Conservation (phyloP, 2,797 vertebrate species). For the Eupleurogrammus muticus region DNA sequence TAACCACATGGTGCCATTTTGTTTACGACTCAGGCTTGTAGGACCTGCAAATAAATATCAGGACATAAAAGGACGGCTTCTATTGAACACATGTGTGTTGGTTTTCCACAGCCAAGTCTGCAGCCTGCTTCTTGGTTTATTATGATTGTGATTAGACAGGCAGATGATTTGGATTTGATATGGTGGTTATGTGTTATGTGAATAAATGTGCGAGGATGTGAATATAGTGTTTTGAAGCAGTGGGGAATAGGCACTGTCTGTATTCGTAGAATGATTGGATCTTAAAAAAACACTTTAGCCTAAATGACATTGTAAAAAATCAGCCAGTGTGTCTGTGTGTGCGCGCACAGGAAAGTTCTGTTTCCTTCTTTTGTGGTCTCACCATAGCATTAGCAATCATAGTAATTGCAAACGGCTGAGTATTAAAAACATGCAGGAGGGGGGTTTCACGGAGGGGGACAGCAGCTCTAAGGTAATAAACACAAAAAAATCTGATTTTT, state of each 20-base stretch:
- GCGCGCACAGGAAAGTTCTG: too few relatives aligned
- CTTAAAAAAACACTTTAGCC: not conserved
- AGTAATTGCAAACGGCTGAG: too few relatives aligned
- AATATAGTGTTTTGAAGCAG: constrained; percentile 7
- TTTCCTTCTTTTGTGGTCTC: too few relatives aligned
- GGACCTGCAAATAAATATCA: constrained; percentile 52
- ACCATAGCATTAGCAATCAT: too few relatives aligned
- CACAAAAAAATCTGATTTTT: too few relatives aligned
- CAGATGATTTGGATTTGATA: constrained; percentile 42
- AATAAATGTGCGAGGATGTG: constrained; percentile 23
- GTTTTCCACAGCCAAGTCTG: constrained; percentile 29
- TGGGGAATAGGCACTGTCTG: not conserved
- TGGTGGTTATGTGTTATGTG: constrained; percentile 11
- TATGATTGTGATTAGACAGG: constrained; percentile 19
- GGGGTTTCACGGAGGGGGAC: too few relatives aligned
- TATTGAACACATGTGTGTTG: constrained; percentile 52
- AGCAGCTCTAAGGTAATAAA: too few relatives aligned
- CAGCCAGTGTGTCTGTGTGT: too few relatives aligned
- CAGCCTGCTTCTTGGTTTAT: constrained; percentile 29
- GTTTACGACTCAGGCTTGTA: constrained; percentile 54
- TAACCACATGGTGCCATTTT: constrained; percentile 64
- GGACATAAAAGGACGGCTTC: constrained; percentile 51
- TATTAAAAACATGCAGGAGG: too few relatives aligned
- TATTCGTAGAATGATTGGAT: not conserved
- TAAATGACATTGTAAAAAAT: too few relatives aligned